Evolutionary conservation across 2,888 invertebrate species (phyloP).

Genomic region (Chelonus formosanus): DNA sequence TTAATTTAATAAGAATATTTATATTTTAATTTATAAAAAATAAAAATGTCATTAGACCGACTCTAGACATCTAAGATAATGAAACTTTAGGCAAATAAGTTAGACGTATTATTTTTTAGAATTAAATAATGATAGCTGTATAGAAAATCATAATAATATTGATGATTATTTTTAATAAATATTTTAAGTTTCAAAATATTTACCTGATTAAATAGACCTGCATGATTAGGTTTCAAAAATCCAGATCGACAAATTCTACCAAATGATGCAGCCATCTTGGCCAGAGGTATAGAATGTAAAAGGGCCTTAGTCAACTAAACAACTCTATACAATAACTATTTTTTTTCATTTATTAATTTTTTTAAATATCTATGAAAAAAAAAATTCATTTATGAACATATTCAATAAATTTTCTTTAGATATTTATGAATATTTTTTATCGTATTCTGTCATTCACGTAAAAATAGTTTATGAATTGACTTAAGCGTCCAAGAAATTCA

Average conservation of each 20-base stretch:
- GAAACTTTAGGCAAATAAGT: neutral
- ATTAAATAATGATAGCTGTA: neutral
- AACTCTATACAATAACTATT: neutral
- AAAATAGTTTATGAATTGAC: too few relatives aligned
- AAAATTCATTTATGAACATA: neutral
- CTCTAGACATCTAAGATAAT: constrained; percentile 12
- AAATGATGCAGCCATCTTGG: constrained; percentile 89
- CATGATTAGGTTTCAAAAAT: constrained; percentile 79
- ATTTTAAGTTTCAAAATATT: constrained; percentile 49
- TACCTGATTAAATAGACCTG: constrained; percentile 78
- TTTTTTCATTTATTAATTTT: neutral
- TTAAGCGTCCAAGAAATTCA: too few relatives aligned
- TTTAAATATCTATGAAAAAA: neutral
- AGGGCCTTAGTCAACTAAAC: constrained; percentile 46
- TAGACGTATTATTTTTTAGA: neutral
- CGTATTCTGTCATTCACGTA: too few relatives aligned
- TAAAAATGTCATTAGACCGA: constrained; percentile 21
- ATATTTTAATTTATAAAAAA: neutral
- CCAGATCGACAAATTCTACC: constrained; percentile 83
- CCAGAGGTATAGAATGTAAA: constrained; percentile 57
- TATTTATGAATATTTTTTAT: too few relatives aligned
- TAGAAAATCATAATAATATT: neutral
- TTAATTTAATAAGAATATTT: too few relatives aligned
- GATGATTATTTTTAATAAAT: neutral
- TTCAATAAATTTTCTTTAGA: too few relatives aligned